Base-by-base conservation (phyloP, 2,888 invertebrate genomes). In the Oxycera nigricornis region DNA sequence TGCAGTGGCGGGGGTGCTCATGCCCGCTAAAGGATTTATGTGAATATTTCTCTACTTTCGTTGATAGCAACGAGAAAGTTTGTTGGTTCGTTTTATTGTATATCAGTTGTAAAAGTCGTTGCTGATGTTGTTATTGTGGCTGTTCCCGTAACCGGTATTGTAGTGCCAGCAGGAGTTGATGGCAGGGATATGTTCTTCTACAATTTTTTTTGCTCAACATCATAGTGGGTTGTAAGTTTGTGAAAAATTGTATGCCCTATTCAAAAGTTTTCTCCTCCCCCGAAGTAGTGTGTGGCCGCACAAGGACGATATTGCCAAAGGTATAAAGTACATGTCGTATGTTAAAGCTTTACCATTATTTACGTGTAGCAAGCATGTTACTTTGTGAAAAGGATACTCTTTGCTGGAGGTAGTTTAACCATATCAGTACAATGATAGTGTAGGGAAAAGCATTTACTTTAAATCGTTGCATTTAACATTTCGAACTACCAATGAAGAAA, bases 171-270 rank as follows among this genome's bases (percentile, higher is more conserved):
- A 55, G 24, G 3, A 50, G 50, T n/a, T 50, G 50, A 7, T 57
- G 57, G 3, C 9, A 57, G 3, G 14, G 17, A 61, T 28, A 61
- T 20, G 31, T 61, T 61, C 35, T 26, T 22, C 35, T 61, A 22
- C 20, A 35, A 4, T 14, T n/a, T 35, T 2, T 55, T 55, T 24
- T 24, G 24, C 24, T 57, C 28, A 57, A 57, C 26, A 26, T 57
- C 14, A 55, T n/a, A n/a, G 20, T 20, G 11, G n/a, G 65, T 65
- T 39, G n/a, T 2, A 22, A 30, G 17, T 52, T 35, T 52, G 70
- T 55, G 70, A 70, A 70, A 70, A 70, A 70, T 70, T n/a, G 52
- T 52, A 17, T 30, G 35, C 24, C n/a, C 67, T 26, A 67, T 67
- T 67, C 31, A 67, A 24, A n/a, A 67, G 41, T 67, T 39, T 46